Conservation (phyloP, 1,140 invertebrate species). For the Calephelis nemesis region DNA sequence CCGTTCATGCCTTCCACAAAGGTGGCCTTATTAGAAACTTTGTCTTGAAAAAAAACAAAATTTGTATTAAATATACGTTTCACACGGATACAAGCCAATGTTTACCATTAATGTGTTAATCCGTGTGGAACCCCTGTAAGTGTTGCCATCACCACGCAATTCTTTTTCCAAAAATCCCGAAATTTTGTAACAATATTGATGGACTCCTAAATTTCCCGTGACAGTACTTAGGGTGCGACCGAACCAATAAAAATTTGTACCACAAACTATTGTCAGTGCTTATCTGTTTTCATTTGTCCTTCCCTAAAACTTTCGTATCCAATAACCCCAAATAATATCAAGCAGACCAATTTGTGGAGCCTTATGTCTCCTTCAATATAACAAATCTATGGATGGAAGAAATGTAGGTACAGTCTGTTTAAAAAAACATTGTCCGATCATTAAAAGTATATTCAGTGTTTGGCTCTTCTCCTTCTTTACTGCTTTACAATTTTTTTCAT, state of each 20-base stretch:
- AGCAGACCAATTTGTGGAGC: constrained; percentile 14
- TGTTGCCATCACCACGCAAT: background rate
- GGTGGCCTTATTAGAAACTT: no score
- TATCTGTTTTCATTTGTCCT: constrained; percentile 12
- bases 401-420: no score
- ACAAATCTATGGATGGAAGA: background rate
- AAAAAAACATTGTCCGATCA: no score
- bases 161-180: background rate
- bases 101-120: no score
- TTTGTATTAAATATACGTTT: no score
- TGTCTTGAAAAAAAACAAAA: no score
- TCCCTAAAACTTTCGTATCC: constrained; percentile 14
- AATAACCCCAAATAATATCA: constrained; percentile 16
- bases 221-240: background rate
- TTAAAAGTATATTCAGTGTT: no score
- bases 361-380: background rate
- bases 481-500: no score
- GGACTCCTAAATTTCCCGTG: background rate
- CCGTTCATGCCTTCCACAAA: no score
- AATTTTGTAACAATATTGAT: background rate
- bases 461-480: no score
- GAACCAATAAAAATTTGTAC: constrained; percentile 12
- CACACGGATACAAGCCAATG: no score
- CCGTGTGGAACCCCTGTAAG: no score
- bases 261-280: constrained; percentile 17